Conservation (phyloP, 1,140 invertebrate species). For the Episyrphus balteatus region DNA sequence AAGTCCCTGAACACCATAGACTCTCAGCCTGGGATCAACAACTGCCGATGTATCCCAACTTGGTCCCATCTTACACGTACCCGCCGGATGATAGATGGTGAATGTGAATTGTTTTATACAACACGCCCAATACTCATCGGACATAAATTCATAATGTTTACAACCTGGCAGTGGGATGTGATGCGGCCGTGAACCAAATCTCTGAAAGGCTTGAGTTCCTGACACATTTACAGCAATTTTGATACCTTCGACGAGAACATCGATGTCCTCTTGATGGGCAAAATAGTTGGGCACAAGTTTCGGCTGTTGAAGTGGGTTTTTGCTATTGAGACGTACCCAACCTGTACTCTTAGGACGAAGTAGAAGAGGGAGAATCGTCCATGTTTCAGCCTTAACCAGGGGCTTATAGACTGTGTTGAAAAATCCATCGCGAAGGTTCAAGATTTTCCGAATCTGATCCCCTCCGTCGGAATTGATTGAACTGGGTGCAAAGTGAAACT, state of each 20-base stretch:
- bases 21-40: conserved; percentile 64
- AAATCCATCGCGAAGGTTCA: conserved; percentile 64
- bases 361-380: conserved; percentile 69
- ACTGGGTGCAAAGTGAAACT: conserved; percentile 75
- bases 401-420: conserved; percentile 80
- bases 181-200: conserved; percentile 65
- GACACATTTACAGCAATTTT: conserved; percentile 69
- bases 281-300: conserved; percentile 89
- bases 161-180: conserved; percentile 73
- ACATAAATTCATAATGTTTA: conserved; percentile 53
- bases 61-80: conserved; percentile 81
- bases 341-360: conserved; percentile 74
- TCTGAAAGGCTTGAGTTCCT: conserved; percentile 65
- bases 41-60: conserved; percentile 61
- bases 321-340: conserved; percentile 62
- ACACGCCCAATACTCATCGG: conserved; percentile 81
- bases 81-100: conserved; percentile 75
- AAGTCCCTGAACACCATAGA: conserved; percentile 59
- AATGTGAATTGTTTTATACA: conserved; percentile 62
- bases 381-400: conserved; percentile 62
- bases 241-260: conserved; percentile 67
- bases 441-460: conserved; percentile 60
- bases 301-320: conserved; percentile 70
- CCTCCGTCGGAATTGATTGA: conserved; percentile 71
- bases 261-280: conserved; percentile 63